Base-by-base conservation (phyloP, 2,888 invertebrate genomes). In the Petrophora chlorosata region DNA sequence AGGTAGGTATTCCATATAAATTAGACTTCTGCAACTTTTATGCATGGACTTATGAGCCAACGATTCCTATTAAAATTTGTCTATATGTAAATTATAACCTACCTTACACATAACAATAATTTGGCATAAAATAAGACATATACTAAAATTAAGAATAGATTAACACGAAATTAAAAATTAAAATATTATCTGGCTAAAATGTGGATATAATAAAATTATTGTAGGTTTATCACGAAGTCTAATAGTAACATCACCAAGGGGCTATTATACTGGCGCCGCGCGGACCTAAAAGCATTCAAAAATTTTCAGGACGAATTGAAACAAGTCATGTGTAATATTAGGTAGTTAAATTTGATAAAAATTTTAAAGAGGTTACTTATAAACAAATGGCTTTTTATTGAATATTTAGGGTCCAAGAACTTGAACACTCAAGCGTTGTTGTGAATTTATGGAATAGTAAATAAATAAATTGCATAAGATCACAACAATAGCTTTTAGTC, bases 331-430 rank as follows among this genome's bases (percentile, higher is more conserved):
- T 79, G 67, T 67, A 30, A 36, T 50, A 79, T 81, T 89, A 89
- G 86, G 79, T 90, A 90, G 89, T 80, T 76, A 77, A 85, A 85
- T 84, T 86, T 85, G 85, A 85, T 85, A 87, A 85, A 82, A 73
- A 44, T 86, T 89, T 87, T 85, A 84, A 86, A 81, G 76, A 85
- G 77, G 81, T 84, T 80, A 85, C 82, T 85, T 88, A 86, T 85
- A 79, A 85, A 84, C 81, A 81, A 83, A 82, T 82, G 78, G 85
- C 86, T 88, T 87, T 86, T 87, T 85, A 79, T 82, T 82, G 75
- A 84, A 84, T 80, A 78, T 82, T 82, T 82, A 86, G 86, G 90
- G 89, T 88, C 90, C 89, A 89, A 84, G 76, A 77, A 74, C 65
- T 70, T 81, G 76, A 67, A 85, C 71, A 70, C 78, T 72, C 74